These are phyloP conservation scores for Cancer borealis DNA, from an alignment of 2,888 invertebrate genomes.

Conservation along the genomic window DNA sequence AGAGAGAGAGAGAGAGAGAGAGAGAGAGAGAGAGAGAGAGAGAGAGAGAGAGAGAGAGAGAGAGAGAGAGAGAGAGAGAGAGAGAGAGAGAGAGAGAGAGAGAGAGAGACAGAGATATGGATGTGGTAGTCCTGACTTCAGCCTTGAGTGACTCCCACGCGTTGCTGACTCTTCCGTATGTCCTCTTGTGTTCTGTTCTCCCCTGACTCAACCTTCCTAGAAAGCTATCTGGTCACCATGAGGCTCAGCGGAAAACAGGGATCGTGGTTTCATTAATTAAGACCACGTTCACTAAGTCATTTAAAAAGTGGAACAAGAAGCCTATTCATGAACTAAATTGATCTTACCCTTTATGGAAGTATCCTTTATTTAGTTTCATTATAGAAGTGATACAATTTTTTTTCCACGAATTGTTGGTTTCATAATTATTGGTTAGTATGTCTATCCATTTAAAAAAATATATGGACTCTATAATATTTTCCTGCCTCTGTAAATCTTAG, in stretches of 20 bases:
- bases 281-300: background rate
- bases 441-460: background rate
- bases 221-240: background rate
- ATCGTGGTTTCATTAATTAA: too few relatives aligned
- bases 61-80: slow-evolving; percentile 48
- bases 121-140: too few relatives aligned
- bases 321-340: background rate
- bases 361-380: background rate
- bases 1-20: background rate
- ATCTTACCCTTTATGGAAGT: background rate
- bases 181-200: background rate
- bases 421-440: background rate
- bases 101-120: too few relatives aligned
- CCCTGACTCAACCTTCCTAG: background rate
- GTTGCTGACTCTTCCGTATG: background rate
- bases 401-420: background rate
- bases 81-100: slow-evolving; percentile 28
- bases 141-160: too few relatives aligned
- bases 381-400: background rate
- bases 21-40: slow-evolving; percentile 11
- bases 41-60: slow-evolving; percentile 21
- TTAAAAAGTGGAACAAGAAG: background rate
- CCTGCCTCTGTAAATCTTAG: background rate
- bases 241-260: background rate
- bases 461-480: too few relatives aligned